Base-by-base conservation (phyloP, 2,113 vertebrate genomes). In the Strigops habroptila region DNA sequence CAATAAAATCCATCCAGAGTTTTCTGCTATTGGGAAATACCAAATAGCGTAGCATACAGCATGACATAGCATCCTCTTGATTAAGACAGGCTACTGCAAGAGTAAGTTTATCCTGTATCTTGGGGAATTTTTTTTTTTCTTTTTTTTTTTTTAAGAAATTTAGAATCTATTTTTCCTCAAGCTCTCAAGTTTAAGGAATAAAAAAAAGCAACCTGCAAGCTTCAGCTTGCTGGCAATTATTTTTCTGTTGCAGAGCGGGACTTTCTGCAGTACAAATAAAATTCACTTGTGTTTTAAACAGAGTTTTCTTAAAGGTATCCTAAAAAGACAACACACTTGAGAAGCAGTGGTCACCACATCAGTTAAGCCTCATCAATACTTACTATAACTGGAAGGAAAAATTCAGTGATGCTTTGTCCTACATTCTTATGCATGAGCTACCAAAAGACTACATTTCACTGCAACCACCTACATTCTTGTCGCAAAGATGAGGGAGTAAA, bases 41-140 rank as follows among this genome's bases (percentile, higher is more conserved):
- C 41, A 52, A 31, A 27, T 2, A 33, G 8, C 10, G 31, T 0
- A 25, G 19, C n/a, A 31, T 6, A 55, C 39, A 65, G 64, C 13
- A 30, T 8, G 13, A 28, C 48, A 33, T 3, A 6, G 33, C 37
- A 17, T 55, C 53, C 44, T n/a, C 31, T 31, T 59, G 7, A 80
- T 39, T 71, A 76, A 63, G 39, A 84, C 7, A 55, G 30, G 14
- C 12, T 35, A 48, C 2, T 64, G 44, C 24, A 77, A 86, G 25
- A 37, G 12, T 15, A 71, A 60, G 4, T 12, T 62, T 85, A 59
- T 7, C 0, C 18, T 57, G 10, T 33, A 35, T 22, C 4, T 65
- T 31, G 8, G 23, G 7, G 2, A 0, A 14, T 23, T 28, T 12
- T 63, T 15, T 1, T 24, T 52, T 51, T 60, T 14, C 7, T 43